Conservation (phyloP, 2,797 vertebrate genomes). For the Botia kubotai region DNA sequence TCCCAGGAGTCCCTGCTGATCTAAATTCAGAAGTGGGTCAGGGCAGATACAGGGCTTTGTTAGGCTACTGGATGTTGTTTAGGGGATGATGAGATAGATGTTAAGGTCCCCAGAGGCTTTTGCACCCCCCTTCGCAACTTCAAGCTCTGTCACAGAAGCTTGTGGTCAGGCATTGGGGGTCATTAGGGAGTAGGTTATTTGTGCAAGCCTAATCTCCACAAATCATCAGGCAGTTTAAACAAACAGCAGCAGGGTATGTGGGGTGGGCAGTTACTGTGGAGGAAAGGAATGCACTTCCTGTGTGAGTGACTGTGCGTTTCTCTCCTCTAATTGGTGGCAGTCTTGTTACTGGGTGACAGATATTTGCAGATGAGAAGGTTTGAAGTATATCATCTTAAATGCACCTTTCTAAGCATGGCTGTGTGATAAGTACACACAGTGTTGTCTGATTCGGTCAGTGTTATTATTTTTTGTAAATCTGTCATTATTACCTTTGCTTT, state of each 20-base stretch:
- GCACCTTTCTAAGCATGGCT: neutral
- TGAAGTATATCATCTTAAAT: neutral
- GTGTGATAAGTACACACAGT: neutral
- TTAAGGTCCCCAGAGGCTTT: constrained; percentile 43
- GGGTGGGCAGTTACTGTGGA: constrained; percentile 80
- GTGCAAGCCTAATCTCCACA: constrained; percentile 76
- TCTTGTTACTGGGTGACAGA: constrained; percentile 73
- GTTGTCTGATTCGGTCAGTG: neutral
- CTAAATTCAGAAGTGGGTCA: constrained; percentile 66
- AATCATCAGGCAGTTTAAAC: constrained; percentile 82
- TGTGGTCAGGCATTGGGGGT: constrained; percentile 55
- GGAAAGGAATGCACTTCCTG: constrained; percentile 89
- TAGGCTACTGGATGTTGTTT: constrained; percentile 32
- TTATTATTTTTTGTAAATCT: neutral
- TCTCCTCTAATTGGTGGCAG: constrained; percentile 72
- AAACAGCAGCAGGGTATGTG: constrained; percentile 73
- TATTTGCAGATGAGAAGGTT: constrained; percentile 34
- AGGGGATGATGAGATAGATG: constrained; percentile 13
- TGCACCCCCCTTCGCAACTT: constrained; percentile 55
- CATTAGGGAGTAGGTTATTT: constrained; percentile 70
- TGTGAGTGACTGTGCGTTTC: constrained; percentile 69
- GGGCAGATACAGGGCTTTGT: constrained; percentile 42
- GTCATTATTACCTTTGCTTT: neutral
- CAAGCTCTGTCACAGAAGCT: constrained; percentile 55
- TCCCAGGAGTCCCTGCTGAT: constrained; percentile 53